phyloP scores from a whole-genome alignment of 1,140 invertebrate genomes.

The Lasioglossum baleicum region DNA sequence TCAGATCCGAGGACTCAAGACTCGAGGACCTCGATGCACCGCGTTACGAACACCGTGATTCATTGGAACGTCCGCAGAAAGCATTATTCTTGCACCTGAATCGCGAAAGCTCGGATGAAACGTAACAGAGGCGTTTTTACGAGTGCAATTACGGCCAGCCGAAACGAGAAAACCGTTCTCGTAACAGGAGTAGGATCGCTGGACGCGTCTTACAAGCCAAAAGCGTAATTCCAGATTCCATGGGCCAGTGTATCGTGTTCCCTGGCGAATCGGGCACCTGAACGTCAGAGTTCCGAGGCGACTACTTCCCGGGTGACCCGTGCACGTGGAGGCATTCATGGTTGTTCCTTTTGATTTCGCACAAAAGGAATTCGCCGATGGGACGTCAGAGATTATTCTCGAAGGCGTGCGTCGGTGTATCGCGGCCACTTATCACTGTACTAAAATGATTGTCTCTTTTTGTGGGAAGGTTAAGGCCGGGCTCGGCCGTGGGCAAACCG shows the following conservation, averaged over 20 bases:
- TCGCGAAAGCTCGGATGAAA: too few species aligned
- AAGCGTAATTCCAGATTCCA: too few species aligned
- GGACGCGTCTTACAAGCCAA: neutral
- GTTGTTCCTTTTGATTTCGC: too few species aligned
- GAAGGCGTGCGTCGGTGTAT: neutral
- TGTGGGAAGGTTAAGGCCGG: conserved; percentile 32
- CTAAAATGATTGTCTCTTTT: neutral
- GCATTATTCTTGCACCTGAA: too few species aligned
- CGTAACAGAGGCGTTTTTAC: neutral
- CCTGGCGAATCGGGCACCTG: neutral
- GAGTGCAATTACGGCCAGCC: neutral
- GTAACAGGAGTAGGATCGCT: neutral
- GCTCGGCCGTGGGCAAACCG: conserved; percentile 1
- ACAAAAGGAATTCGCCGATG: neutral
- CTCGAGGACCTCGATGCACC: too few species aligned
- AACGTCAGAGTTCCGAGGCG: neutral
- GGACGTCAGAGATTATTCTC: conserved; percentile 16
- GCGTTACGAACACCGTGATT: too few species aligned
- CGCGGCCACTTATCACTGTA: neutral
- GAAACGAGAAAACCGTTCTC: neutral
- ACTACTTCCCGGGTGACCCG: too few species aligned
- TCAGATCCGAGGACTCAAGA: too few species aligned
- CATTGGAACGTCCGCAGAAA: too few species aligned
- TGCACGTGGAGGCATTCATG: neutral
- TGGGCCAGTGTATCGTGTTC: neutral